Evolutionary conservation across 2,113 vertebrate species (phyloP).

Genomic region (Calyptommatus sinebrachiatus): DNA sequence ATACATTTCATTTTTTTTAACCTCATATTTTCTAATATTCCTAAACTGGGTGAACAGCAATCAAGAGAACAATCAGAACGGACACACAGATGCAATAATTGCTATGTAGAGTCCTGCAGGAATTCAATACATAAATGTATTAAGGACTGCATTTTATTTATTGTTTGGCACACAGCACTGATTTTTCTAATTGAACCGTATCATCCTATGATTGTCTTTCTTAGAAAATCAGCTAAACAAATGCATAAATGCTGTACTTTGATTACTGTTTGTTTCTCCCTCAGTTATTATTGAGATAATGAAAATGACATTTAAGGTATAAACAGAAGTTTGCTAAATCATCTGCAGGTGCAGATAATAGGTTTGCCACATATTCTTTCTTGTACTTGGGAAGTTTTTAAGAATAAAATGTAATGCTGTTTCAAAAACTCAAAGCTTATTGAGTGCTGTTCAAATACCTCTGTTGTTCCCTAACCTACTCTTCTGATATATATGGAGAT

Average conservation of each 20-base stretch:
- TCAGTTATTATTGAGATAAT: background rate
- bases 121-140: conserved; percentile 8
- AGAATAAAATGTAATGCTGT: background rate
- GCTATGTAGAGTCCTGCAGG: background rate
- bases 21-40: no score
- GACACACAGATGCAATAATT: background rate
- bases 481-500: no score
- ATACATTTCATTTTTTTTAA: no score
- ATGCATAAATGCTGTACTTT: background rate
- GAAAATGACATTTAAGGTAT: conserved; percentile 15
- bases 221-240: background rate
- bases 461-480: background rate
- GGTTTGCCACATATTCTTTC: no score
- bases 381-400: background rate
- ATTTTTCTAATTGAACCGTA: background rate
- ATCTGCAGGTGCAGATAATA: background rate
- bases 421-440: background rate
- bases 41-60: background rate
- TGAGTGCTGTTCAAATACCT: background rate
- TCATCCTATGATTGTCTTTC: background rate
- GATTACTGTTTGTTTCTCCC: background rate
- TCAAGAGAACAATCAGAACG: background rate
- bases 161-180: background rate
- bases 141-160: background rate
- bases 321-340: background rate